Conservation (phyloP, 92 coral and sea anemone species). For the Chrysogorgia sp. region DNA sequence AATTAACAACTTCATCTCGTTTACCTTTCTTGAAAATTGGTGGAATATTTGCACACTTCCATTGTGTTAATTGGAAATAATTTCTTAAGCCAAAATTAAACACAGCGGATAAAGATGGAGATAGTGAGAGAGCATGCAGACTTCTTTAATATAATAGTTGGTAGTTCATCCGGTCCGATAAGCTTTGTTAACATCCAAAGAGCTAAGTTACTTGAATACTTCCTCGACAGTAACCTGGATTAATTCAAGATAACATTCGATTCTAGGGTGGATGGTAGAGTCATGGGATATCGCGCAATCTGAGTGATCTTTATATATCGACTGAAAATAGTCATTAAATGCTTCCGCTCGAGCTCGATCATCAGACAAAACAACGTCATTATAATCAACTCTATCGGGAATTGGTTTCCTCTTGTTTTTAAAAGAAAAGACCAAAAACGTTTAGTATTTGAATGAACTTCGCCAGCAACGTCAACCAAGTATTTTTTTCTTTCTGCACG, state of each 20-base stretch:
- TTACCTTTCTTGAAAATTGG: too few species aligned
- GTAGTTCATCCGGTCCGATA: slow-evolving; percentile 59
- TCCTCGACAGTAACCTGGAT: slow-evolving; percentile 57
- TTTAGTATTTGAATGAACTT: too few species aligned
- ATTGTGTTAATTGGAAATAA: slow-evolving; percentile 39
- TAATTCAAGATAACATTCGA: slow-evolving; percentile 24
- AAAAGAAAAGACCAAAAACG: too few species aligned
- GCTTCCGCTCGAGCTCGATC: too few species aligned
- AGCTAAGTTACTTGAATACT: slow-evolving; percentile 35
- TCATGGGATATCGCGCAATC: too few species aligned
- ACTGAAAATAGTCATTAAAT: too few species aligned
- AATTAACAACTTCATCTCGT: too few species aligned
- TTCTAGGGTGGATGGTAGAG: slow-evolving; percentile 32
- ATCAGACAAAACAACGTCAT: too few species aligned
- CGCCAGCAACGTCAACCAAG: background rate
- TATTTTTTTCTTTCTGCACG: background rate
- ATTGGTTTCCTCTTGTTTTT: too few species aligned
- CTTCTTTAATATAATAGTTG: slow-evolving; percentile 36
- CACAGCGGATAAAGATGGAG: slow-evolving; percentile 58
- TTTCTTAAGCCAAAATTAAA: slow-evolving; percentile 34
- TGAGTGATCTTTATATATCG: too few species aligned
- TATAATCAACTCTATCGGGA: too few species aligned
- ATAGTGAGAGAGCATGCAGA: slow-evolving; percentile 31
- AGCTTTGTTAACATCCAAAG: background rate
- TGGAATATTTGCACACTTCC: too few species aligned